These are phyloP conservation scores for Parotia lawesii DNA, from an alignment of 2,113 vertebrate genomes.

Conservation along the genomic window DNA sequence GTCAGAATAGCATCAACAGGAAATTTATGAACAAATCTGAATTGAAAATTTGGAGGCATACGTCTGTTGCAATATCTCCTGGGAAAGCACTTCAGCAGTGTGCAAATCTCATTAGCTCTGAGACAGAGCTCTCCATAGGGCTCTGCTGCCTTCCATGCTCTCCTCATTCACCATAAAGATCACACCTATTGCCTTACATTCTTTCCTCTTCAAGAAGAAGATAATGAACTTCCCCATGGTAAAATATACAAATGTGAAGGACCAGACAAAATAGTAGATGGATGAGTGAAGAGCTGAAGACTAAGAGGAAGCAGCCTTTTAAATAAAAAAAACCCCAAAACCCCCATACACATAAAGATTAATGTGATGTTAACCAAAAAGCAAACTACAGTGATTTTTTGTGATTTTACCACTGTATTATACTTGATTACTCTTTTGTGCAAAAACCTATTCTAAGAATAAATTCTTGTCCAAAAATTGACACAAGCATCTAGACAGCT, in stretches of 20 bases:
- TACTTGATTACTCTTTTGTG: not conserved
- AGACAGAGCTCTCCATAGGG: accelerated
- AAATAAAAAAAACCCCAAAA: not conserved
- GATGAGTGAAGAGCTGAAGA: not conserved
- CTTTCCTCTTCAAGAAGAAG: not conserved
- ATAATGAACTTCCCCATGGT: not conserved
- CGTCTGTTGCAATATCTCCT: not conserved
- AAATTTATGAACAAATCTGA: not conserved
- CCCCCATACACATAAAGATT: not conserved
- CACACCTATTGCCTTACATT: not conserved
- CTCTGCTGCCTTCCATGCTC: not conserved
- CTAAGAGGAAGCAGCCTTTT: not conserved
- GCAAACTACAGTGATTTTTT: not conserved
- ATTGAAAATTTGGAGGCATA: not conserved
- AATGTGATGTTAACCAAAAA: not conserved
- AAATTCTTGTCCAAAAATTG: not conserved
- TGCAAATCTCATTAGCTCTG: not conserved
- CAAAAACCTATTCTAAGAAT: not conserved
- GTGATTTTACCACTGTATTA: not conserved
- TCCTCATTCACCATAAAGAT: not conserved
- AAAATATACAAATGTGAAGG: not conserved
- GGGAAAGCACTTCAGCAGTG: not conserved
- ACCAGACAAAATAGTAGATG: not conserved
- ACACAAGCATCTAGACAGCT: not conserved
- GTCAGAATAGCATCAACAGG: not conserved